Evolutionary conservation across 37 sponge, comb jelly and placozoan genomes (phyloP), one percentile per base, ranked within the genome.

Genomic region (Agelas oroides): DNA sequence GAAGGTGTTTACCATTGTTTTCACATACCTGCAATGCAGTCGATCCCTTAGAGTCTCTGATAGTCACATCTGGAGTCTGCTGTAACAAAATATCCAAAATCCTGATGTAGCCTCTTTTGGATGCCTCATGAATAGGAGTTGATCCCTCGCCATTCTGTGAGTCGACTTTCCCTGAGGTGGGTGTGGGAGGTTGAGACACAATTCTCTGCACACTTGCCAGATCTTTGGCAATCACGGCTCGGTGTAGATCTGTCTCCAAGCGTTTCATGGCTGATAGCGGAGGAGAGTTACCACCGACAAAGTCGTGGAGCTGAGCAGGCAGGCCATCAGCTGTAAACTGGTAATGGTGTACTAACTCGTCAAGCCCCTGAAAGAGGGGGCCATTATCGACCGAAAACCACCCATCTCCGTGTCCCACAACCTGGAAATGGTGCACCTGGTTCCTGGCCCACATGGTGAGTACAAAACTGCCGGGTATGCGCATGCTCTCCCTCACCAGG

Each of bases 351-450:
- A 95, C 65, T 16, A 95, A 78, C 20, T 89, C 90, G 57, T 95
- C 96, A 23, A 95, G 84, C 24, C 96, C 96, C 72, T 95, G 96
- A 84, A 92, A 95, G 28, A 92, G 82, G 2, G 96, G 96, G 1
- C 96, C 96, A 63, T 95, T 92, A 77, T 95, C 96, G 1, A 95
- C 83, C 20, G 93, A 89, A 58, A 86, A 95, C 93, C 89, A 89
- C 5, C 89, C 92, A 79, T 95, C 96, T 0, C 96, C 93, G 67
- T 90, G 92, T 0, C 92, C 86, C 39, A 92, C 70, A 34, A 95
- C 84, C 75, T 95, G 96, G 63, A 92, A 95, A 54, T 95, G 96
- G 55, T 90, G 91, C 13, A 77, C 87, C 37, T 83, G 79, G 52
- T 73, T 87, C 24, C 81, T 79, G n/a, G 89, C 89, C 88, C 82